Evolutionary conservation across 2,797 vertebrate species (phyloP), one percentile per base, ranked within the genome.

Genomic region (Serranus cabrilla): DNA sequence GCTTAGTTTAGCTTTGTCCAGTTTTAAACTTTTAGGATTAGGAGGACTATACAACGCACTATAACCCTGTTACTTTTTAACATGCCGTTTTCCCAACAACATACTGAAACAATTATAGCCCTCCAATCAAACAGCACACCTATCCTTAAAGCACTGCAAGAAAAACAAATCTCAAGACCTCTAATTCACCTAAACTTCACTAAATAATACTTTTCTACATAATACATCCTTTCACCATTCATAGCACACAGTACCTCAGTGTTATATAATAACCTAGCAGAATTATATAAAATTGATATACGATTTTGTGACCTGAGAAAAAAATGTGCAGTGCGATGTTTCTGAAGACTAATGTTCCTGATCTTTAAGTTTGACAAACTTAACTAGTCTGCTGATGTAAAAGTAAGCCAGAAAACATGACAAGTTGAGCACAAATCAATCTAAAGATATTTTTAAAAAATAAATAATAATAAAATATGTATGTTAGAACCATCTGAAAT

Each of bases 101-200:
- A 91, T 43, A 59, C 67, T 90, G 85, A 87, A 91, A 87, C 81
- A 72, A 91, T 90, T 91, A 89, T 18, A 81, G 82, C 58, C 83
- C 56, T 75, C 49, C 61, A 71, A 87, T 85, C 67, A 63, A 79
- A 87, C 57, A 72, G 81, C 86, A 84, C 79, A 84, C 84, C 71
- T 82, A 81, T 85, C 74, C 58, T 87, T 84, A 71, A 88, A 68
- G 68, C 11, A 49, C 68, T 70, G 76, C 40, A 81, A 87, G 75
- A 80, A 78, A 82, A 89, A 85, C 62, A 80, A 64, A 82, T 61
- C 70, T 60, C 68, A 54, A 79, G 47, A 73, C 68, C 74, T 49
- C 70, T 78, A 79, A 86, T 72, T 84, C 64, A 76, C 60, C 42
- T 59, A 40, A 84, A 84, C 74, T 62, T 57, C 67, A 31, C 68